phyloP scores from a whole-genome alignment of 2,797 vertebrate species.

The Numenius phaeopus region DNA sequence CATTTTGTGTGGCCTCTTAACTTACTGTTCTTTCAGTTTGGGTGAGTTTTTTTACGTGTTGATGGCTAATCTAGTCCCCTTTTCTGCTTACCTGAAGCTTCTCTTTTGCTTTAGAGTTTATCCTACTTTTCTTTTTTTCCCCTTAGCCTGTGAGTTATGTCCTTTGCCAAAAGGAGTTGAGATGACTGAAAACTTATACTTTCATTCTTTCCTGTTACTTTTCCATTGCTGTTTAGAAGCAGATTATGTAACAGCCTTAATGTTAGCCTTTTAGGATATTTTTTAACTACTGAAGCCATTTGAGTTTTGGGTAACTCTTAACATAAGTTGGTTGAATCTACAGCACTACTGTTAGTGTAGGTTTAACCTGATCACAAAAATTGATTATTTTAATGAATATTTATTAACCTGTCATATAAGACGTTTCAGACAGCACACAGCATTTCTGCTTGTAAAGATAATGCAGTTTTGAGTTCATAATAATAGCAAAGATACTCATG shows the following conservation, averaged over 20 bases:
- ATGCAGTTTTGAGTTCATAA: background rate
- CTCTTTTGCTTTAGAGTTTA: background rate
- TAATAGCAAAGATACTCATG: background rate
- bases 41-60: background rate
- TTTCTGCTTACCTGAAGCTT: background rate
- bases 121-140: background rate
- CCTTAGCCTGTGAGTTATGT: background rate
- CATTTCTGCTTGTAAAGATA: background rate
- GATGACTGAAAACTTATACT: background rate
- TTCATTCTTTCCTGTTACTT: background rate
- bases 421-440: background rate
- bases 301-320: background rate
- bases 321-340: background rate
- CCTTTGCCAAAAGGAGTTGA: background rate
- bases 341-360: background rate
- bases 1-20: background rate
- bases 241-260: background rate
- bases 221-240: background rate
- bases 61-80: background rate
- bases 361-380: background rate
- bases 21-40: background rate
- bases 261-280: background rate
- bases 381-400: background rate
- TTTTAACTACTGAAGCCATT: background rate
- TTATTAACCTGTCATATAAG: background rate